Percentiles rank a stretch among this genome's conserved stretches.
Evolutionary conservation across 2,113 vertebrate species (phyloP).

Genomic region (Eclectus roratus): DNA sequence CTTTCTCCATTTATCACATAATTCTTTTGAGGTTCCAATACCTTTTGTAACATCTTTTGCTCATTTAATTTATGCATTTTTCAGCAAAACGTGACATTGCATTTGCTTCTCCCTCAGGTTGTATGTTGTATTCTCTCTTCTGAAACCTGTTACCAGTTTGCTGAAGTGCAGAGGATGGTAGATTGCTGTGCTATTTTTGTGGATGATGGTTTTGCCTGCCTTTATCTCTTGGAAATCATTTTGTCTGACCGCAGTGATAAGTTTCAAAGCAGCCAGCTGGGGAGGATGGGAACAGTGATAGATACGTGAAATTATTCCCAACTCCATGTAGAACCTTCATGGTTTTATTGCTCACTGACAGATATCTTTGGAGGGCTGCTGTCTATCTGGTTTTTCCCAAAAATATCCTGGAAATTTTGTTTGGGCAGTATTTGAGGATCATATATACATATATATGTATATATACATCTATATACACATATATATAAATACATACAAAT

Average conservation of each 20-base stretch:
- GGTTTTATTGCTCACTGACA: not conserved
- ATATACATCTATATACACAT: not conserved
- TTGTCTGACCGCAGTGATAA: not conserved
- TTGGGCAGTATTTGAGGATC: not conserved
- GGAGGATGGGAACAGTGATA: not conserved
- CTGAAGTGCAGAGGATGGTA: not conserved
- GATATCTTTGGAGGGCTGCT: not conserved
- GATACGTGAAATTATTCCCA: not conserved
- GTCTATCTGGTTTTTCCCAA: not conserved
- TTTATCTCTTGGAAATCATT: not conserved
- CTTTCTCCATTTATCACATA: not conserved
- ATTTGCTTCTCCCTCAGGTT: not conserved
- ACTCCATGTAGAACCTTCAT: not conserved
- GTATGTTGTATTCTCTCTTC: not conserved
- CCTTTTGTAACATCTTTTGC: not conserved
- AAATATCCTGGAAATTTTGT: not conserved
- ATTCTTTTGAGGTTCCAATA: not conserved
- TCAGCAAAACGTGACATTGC: not conserved
- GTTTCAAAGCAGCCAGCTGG: not conserved
- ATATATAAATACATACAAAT: not conserved
- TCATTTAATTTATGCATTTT: not conserved
- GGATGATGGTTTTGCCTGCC: not conserved
- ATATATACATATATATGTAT: not conserved
- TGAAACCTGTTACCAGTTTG: not conserved
- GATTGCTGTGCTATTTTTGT: not conserved